Evolutionary conservation across 2,888 invertebrate genomes (phyloP), one percentile per base, ranked within the genome.

Genomic region (Steromphala cineraria): DNA sequence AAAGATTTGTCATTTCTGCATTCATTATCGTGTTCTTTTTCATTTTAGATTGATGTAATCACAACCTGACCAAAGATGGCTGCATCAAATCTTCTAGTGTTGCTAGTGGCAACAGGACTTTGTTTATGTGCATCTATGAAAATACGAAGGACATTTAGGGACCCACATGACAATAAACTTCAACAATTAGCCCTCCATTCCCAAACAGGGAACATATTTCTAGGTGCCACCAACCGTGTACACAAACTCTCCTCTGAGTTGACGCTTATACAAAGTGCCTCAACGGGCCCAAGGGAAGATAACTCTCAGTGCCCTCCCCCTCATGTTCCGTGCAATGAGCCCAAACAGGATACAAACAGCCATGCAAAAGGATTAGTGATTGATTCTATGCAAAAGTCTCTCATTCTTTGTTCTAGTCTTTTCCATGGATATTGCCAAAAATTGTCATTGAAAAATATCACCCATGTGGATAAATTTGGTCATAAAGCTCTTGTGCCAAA

Each of bases 301-400:
- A 97, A 97, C 81, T 96, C 97, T 78, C 96, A 97, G 91, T 98
- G 98, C 94, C 92, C 92, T 84, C 96, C 96, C 83, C 85, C 96
- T 89, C 96, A 97, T 93, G 97, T 98, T 79, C 91, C 89, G 15
- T 89, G 89, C 82, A 80, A 87, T 19, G 83, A 84, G 36, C 75
- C 78, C 4, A 88, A 87, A 77, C 75, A 52, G 7, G 76, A 77
- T 2, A 97, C 97, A 79, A 96, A 98, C 94, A 98, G 98, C 94
- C 96, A 97, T 87, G 98, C 98, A 94, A 98, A 98, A 94, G 98
- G 97, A 80, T 95, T 99, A 91, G 97, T 98, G 85, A 97, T 99
- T 91, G 98, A 98, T 94, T 97, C 98, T 92, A 96, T 96, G 55
- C 80, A 84, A 67, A 96, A 97, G 62, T 95, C 97, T 83, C 95